A percentile compares a stretch with the other conserved stretches of the same genome.
These are phyloP conservation scores for Venustoraphidia nigricollis DNA, from an alignment of 2,888 invertebrate genomes.

Conservation along the genomic window DNA sequence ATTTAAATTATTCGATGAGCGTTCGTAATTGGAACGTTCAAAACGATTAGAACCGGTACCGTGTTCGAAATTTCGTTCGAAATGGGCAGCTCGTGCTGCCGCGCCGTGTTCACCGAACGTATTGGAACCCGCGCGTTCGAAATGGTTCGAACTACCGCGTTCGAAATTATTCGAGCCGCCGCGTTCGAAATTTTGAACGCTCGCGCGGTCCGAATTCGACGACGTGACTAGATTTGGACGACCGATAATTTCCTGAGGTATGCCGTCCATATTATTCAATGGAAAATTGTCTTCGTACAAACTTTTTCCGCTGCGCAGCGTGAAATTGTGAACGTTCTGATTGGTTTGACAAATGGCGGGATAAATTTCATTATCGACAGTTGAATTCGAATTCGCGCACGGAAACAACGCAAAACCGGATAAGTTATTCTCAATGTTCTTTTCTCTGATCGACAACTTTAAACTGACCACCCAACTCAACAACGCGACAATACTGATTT, in stretches of 20 bases:
- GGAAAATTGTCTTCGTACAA: conserved; percentile 55
- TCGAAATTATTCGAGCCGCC: conserved; percentile 19
- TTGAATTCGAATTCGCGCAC: conserved; percentile 69
- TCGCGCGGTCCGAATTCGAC: conserved; percentile 29
- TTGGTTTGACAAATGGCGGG: conserved; percentile 77
- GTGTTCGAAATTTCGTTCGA: conserved; percentile 31
- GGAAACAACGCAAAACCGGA: conserved; percentile 68
- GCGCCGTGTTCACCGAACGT: conserved; percentile 18
- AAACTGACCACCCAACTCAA: conserved; percentile 75
- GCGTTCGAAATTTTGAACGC: conserved; percentile 19
- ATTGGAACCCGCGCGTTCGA: conserved; percentile 17
- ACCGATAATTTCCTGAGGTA: conserved; percentile 31
- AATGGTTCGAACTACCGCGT: conserved; percentile 20
- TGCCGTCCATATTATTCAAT: conserved; percentile 24
- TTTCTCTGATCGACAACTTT: conserved; percentile 51
- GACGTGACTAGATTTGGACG: conserved; percentile 30
- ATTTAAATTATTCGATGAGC: background rate
- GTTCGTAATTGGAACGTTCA: conserved; percentile 4
- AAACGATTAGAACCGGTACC: conserved; percentile 14
- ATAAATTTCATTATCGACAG: conserved; percentile 71
- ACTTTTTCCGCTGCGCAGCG: conserved; percentile 59
- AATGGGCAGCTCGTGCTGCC: conserved; percentile 20
- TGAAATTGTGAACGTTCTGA: conserved; percentile 71
- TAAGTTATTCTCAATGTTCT: conserved; percentile 43
- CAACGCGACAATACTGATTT: conserved; percentile 73